Evolutionary conservation across 2,888 invertebrate genomes (phyloP), one percentile per base, ranked within the genome.

Genomic region (Apamea monoglypha): DNA sequence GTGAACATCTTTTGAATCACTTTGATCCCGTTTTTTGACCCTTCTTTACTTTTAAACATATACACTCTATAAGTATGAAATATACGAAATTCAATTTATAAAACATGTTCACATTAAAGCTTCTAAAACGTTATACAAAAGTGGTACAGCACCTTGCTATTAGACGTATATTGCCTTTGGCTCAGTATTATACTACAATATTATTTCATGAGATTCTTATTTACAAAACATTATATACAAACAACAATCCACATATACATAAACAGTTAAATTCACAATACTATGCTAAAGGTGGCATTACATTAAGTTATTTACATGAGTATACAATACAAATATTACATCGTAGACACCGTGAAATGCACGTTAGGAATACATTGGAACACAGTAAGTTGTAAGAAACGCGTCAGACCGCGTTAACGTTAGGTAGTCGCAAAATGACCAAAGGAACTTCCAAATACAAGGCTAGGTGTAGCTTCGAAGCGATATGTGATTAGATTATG

Each of bases 141-240:
- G 88, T 92, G 91, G 90, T 92, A 94, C 95, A 96, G 95, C 96
- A 96, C 96, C 96, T 95, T 93, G 91, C 93, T 92, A 92, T 91
- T 92, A 95, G 93, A 95, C 93, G 93, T 93, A 92, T 91, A 92
- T 93, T 94, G 96, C 96, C 96, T 96, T 96, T 96, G 96, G 96
- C 96, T 95, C 93, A 95, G 92, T 93, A 93, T 93, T 91, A 91
- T 89, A 90, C 85, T 88, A 87, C 81, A 81, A 84, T 78, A 82
- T 85, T 90, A 87, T 64, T 82, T 71, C 76, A 90, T 90, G 95
- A 95, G 95, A 95, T 95, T 95, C 95, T 91, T 91, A 93, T 93
- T 91, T 92, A 93, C 92, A 93, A 61, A 92, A 89, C 90, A 90
- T 90, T 92, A 92, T 91, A 91, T 91, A 91, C 87, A 88, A 85